phyloP scores from a whole-genome alignment of 2,888 invertebrate species.

The Sinohyriopsis cumingii region DNA sequence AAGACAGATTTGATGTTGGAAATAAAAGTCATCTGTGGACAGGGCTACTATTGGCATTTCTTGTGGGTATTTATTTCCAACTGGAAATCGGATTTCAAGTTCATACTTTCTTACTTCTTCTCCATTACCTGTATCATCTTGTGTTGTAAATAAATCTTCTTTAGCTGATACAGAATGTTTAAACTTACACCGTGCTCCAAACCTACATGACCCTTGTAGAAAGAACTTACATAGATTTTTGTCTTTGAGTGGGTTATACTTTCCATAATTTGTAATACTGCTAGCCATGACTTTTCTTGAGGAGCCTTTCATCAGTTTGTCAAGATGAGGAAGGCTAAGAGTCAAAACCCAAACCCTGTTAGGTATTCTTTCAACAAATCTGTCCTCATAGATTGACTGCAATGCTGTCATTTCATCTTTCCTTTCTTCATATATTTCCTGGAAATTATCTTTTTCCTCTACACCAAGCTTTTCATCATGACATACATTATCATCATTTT shows the following conservation, averaged over 20 bases:
- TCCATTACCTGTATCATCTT: slow-evolving; percentile 12
- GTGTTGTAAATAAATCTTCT: slow-evolving; percentile 8
- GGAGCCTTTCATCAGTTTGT: slow-evolving; percentile 29
- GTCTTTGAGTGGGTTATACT: slow-evolving; percentile 1
- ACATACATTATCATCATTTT: slow-evolving; percentile 2
- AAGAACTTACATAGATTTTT: slow-evolving; percentile 53
- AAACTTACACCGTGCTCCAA: slow-evolving; percentile 52
- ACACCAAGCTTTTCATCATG: background rate
- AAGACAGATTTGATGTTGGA: slow-evolving; percentile 54
- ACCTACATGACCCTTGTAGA: slow-evolving; percentile 58
- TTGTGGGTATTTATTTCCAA: slow-evolving; percentile 58
- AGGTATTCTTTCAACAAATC: slow-evolving; percentile 56
- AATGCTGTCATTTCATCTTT: slow-evolving; percentile 65
- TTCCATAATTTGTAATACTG: too few species aligned
- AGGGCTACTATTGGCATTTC: slow-evolving; percentile 63
- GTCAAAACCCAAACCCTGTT: slow-evolving; percentile 60
- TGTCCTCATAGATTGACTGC: slow-evolving; percentile 61
- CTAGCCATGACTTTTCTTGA: too few species aligned
- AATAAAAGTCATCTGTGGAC: slow-evolving; percentile 44
- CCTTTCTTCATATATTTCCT: slow-evolving; percentile 52
- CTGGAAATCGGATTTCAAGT: slow-evolving; percentile 63
- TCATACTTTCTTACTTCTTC: slow-evolving; percentile 39
- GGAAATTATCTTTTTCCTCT: slow-evolving; percentile 9
- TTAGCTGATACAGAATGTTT: slow-evolving; percentile 36
- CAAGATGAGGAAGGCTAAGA: slow-evolving; percentile 48